Base-by-base conservation (phyloP, 1,140 invertebrate genomes). In the Drosophila ohnishii region DNA sequence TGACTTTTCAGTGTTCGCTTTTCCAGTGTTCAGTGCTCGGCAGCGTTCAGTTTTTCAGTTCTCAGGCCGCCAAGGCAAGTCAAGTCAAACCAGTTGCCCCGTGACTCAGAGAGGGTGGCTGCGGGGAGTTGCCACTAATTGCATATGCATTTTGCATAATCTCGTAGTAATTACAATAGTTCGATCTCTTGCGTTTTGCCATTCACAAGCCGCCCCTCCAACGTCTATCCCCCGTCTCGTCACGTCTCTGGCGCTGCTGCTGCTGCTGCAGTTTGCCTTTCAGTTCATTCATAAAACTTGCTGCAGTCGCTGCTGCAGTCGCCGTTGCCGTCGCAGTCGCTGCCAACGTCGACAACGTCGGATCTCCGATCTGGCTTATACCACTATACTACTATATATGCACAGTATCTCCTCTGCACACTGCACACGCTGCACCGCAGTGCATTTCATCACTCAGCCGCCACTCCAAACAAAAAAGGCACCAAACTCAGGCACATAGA, bases 131-230 rank as follows among this genome's bases (percentile, higher is more conserved):
- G 65, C 78, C 78, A 88, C 84, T 87, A 87, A 87, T 87, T 87
- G 84, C 84, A 87, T 78, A 88, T 87, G 80, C 84, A 84, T 88
- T 87, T 89, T 87, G 84, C 84, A 87, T 87, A 88, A 88, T 87
- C 80, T 83, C 76, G 75, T 84, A 83, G 79, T 88, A 87, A 88
- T 88, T 88, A 88, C 85, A 89, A 88, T 88, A 88, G 72, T 89
- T 88, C 84, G 84, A 88, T 80, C 70, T 83, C 67, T 83, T 60
- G 39, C 70, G 22, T 60, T 65, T 53, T 51, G 84, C 84, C 80
- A 83, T 88, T 88, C 84, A 89, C 72, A 75, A 64, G 72, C 61
- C 32, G 53, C 14, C 2, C 32, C 50, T 13, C 44, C 50, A 14
- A 45, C 56, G 40, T 39, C 53, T 25, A 45, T 58, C 30, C 19